Evolutionary conservation across 2,113 vertebrate species (phyloP), one percentile per base, ranked within the genome.

Genomic region (Gallinago jamesoni): DNA sequence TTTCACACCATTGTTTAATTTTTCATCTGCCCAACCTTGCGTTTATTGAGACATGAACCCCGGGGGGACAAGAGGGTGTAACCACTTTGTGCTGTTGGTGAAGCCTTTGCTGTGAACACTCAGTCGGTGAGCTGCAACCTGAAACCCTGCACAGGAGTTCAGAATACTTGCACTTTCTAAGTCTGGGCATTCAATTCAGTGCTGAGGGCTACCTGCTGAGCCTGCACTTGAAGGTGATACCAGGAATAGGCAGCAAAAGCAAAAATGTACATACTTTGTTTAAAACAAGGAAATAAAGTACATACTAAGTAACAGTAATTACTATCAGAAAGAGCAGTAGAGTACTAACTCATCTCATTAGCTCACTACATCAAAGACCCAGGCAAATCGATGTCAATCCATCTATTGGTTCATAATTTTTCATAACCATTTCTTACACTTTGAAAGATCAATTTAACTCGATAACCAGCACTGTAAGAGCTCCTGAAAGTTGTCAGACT

Each of bases 51-150:
- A 52, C 28, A 37, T 1, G 27, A 73, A 31, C 4, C 19, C 24
- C 39, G 50, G 27, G 5, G 31, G 33, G 8, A 76, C 39, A 90
- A 57, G 47, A 53, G 6, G 21, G 21, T 11, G 21, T 56, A 57
- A 70, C 22, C n/a, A 15, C 1, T 52, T 52, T 1, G 3, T 9
- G 33, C 57, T 43, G 48, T 24, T 52, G 21, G 16, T 30, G 50
- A 77, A 41, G 30, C 24, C 50, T 59, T 72, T 35, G 31, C 48
- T 28, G 23, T 0, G 7, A 85, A 14, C 5, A 2, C 27, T 21
- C 1, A 0, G 7, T 4, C 1, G 0, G 9, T 4, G 28, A 81
- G 43, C 3, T 12, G 9, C 37, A 72, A 43, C 37, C 30, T 53
- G 21, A 64, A 83, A 69, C 2, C 14, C 31, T 59, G 31, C 9